These are phyloP conservation scores for Mixornis gularis DNA, from an alignment of 2,113 vertebrate genomes.

Conservation along the genomic window DNA sequence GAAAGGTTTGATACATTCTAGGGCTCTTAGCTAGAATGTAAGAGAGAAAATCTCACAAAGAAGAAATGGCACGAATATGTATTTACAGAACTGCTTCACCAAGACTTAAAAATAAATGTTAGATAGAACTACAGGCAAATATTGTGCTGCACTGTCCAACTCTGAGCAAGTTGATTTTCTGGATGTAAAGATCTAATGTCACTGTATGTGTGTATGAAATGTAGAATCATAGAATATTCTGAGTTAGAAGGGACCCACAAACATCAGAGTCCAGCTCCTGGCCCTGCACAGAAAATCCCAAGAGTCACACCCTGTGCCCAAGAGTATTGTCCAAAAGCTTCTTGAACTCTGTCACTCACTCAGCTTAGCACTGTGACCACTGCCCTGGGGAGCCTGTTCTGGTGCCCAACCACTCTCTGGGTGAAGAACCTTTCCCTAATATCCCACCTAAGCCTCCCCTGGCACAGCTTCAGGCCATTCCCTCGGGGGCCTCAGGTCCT, in stretches of 20 bases:
- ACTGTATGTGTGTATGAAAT: background rate
- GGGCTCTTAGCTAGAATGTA: background rate
- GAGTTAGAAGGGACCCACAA: background rate
- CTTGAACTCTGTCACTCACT: background rate
- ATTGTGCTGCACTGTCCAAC: background rate
- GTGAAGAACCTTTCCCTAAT: background rate
- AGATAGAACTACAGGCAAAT: background rate
- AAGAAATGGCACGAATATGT: background rate
- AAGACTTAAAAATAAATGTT: background rate
- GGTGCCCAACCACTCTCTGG: background rate
- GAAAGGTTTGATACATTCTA: background rate
- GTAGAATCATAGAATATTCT: background rate
- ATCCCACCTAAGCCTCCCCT: background rate
- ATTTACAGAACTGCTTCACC: background rate
- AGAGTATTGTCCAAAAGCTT: background rate
- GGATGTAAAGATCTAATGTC: background rate
- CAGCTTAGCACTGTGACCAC: background rate
- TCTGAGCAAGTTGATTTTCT: background rate
- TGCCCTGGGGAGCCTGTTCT: background rate
- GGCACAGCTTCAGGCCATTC: background rate
- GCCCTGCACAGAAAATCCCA: background rate
- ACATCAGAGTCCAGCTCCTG: background rate
- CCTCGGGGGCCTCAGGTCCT: background rate
- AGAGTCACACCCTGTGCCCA: rapidly evolving
- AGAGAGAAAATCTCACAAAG: background rate